Conservation (phyloP, 2,113 vertebrate genomes). For the Taurulus bubalis region DNA sequence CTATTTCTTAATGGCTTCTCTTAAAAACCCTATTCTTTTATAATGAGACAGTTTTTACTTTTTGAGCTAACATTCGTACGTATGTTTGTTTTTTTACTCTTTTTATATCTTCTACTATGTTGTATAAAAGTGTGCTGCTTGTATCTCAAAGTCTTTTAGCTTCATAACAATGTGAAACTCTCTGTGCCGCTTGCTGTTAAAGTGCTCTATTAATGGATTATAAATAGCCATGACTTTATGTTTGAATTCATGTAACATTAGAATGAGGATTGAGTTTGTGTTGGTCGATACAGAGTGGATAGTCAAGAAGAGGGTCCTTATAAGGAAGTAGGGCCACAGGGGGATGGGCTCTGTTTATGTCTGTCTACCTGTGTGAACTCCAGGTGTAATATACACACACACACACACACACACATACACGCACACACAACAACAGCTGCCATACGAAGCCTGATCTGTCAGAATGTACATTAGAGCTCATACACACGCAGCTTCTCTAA, state of each 20-base stretch:
- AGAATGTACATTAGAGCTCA: conserved; percentile 63
- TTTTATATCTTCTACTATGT: neutral
- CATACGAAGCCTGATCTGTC: conserved; percentile 53
- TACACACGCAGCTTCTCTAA: conserved; percentile 64
- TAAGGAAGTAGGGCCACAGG: conserved; percentile 22
- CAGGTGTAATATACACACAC: neutral
- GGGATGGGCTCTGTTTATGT: conserved; percentile 15
- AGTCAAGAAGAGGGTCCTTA: conserved; percentile 39
- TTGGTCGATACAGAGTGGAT: conserved; percentile 10
- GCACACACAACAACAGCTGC: neutral
- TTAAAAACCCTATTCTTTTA: neutral
- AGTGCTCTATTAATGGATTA: neutral
- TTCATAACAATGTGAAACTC: too few species aligned
- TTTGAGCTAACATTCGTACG: neutral
- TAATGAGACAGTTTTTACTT: neutral
- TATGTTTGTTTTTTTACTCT: neutral
- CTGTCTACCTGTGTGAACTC: neutral
- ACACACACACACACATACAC: neutral
- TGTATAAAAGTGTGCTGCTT: neutral
- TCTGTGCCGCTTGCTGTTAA: neutral
- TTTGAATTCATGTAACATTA: neutral
- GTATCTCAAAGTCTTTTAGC: neutral
- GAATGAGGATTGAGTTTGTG: conserved; percentile 1
- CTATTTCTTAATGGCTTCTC: neutral
- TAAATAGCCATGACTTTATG: neutral